phyloP scores from a whole-genome alignment of 2,888 invertebrate genomes.

The Agrotis exclamationis region DNA sequence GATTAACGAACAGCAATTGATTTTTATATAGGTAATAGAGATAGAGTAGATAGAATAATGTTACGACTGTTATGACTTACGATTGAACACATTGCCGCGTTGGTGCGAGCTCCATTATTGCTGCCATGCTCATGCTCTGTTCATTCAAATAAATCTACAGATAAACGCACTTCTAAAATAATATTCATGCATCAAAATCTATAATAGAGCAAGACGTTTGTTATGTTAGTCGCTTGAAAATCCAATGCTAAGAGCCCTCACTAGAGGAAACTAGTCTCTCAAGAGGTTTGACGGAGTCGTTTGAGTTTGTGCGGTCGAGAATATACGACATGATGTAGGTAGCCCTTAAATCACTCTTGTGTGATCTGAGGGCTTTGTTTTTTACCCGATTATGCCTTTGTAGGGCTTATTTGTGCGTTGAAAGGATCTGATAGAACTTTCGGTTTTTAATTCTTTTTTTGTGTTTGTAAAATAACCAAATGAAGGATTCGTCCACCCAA shows the following conservation, averaged over 20 bases:
- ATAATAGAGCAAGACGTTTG: conserved; percentile 30
- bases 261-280: conserved; percentile 56
- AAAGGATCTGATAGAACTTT: neutral
- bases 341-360: conserved; percentile 40
- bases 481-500: no score
- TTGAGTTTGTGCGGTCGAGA: conserved; percentile 47
- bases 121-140: no score
- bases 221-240: conserved; percentile 50
- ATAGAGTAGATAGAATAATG: no score
- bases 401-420: neutral
- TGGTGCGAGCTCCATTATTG: no score
- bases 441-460: no score
- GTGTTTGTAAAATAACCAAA: no score
- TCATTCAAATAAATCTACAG: no score
- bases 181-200: conserved; percentile 17
- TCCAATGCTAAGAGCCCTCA: conserved; percentile 42
- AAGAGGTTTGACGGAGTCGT: conserved; percentile 53
- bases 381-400: conserved; percentile 43
- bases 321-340: conserved; percentile 40
- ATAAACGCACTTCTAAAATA: no score
- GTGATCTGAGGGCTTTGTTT: conserved; percentile 20
- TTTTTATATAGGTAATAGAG: no score
- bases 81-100: no score
- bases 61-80: no score
- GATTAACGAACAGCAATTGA: no score